Conservation (phyloP, 2,797 vertebrate species). For the Podarcis lilfordi region DNA sequence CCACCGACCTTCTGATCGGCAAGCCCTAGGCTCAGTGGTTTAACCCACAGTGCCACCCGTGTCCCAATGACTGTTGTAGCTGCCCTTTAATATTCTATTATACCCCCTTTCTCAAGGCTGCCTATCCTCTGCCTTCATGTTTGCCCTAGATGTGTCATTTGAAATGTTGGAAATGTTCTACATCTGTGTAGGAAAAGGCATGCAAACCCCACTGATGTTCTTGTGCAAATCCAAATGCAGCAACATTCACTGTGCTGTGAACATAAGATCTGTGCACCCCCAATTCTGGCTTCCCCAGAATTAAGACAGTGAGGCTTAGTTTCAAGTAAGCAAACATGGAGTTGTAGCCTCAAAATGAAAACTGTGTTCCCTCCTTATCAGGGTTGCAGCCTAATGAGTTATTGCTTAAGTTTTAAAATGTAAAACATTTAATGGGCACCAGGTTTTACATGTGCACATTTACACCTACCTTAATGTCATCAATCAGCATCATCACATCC, state of each 20-base stretch:
- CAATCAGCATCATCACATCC: conserved; percentile 97
- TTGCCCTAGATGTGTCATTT: neutral
- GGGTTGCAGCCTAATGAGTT: neutral
- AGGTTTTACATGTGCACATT: neutral
- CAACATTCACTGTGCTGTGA: neutral
- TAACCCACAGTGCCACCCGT: too few species aligned
- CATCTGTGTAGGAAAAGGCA: neutral
- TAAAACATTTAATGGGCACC: neutral
- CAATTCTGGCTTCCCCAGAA: neutral
- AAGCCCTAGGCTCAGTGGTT: too few species aligned
- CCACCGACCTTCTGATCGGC: too few species aligned
- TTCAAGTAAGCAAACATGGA: neutral
- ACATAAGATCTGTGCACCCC: neutral
- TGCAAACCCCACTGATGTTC: neutral
- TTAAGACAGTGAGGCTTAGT: neutral
- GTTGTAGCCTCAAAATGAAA: neutral
- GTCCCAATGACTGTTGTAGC: neutral
- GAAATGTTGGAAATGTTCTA: neutral
- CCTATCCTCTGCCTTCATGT: neutral
- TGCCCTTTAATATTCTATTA: neutral
- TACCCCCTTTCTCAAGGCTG: neutral
- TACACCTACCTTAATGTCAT: conserved; percentile 94
- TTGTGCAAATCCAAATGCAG: neutral
- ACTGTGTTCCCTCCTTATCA: neutral
- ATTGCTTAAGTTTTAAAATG: neutral